These are phyloP conservation scores for Amaurobius ferox DNA, from an alignment of 2,888 invertebrate species.

Conservation along the genomic window DNA sequence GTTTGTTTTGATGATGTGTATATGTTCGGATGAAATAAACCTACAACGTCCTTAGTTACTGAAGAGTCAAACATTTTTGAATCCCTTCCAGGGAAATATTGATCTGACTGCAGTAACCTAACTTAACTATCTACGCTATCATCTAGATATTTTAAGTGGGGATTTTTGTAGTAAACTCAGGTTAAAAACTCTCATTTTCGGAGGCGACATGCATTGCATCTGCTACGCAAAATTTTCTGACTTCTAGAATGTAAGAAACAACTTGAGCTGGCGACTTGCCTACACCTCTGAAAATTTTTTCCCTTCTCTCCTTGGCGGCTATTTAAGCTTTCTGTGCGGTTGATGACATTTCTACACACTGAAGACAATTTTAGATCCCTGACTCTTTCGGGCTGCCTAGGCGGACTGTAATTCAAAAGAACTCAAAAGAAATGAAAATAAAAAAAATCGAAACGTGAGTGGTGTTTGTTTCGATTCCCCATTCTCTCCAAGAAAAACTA, in stretches of 20 bases:
- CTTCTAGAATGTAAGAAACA: constrained; percentile 15
- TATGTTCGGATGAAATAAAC: constrained; percentile 2
- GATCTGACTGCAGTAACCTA: constrained; percentile 49
- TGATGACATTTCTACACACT: constrained; percentile 58
- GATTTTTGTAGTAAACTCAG: background rate
- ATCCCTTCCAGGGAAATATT: constrained; percentile 35
- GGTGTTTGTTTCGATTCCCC: background rate
- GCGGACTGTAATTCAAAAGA: constrained; percentile 18
- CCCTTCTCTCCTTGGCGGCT: constrained; percentile 22
- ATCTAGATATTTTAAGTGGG: background rate
- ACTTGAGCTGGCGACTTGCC: constrained; percentile 53
- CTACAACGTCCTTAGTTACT: background rate
- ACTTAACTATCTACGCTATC: constrained; percentile 6
- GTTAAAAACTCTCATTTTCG: background rate
- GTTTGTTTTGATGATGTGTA: background rate
- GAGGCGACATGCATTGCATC: constrained; percentile 31
- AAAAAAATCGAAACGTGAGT: background rate
- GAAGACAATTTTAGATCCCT: constrained; percentile 60
- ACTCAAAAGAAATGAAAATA: constrained; percentile 4
- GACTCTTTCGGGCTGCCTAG: constrained; percentile 29
- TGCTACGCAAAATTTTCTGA: constrained; percentile 33
- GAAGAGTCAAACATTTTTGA: constrained; percentile 36
- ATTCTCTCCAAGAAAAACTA: background rate
- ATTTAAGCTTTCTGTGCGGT: constrained; percentile 58
- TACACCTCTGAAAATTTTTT: constrained; percentile 32